phyloP scores from a whole-genome alignment of 35 echinoderm and acorn worm genomes.

The Diadema setosum region DNA sequence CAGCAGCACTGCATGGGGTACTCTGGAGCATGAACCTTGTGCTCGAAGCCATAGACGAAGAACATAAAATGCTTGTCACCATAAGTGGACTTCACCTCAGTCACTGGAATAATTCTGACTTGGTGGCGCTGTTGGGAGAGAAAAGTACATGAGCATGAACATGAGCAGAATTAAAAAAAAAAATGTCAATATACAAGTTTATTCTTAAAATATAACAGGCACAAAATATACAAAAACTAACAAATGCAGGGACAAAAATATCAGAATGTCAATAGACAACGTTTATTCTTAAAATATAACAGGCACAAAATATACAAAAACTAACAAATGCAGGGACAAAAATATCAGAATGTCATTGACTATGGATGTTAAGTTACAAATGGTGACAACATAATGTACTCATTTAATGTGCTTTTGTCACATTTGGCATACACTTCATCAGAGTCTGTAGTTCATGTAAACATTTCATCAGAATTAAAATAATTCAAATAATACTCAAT shows the following conservation, averaged over 20 bases:
- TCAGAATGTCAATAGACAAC: neutral
- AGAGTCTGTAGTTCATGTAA: too few relatives aligned
- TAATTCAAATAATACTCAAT: too few relatives aligned
- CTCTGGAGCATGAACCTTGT: slow-evolving; percentile 90
- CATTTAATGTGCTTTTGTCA: too few relatives aligned
- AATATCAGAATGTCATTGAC: neutral
- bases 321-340: neutral
- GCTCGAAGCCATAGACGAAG: slow-evolving; percentile 91
- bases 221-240: neutral
- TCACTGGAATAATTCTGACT: slow-evolving; percentile 79
- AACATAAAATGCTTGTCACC: slow-evolving; percentile 42
- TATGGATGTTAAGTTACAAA: neutral
- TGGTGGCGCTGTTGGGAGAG: slow-evolving; percentile 75
- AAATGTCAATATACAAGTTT: neutral
- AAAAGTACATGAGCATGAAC: neutral
- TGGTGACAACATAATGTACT: neutral
- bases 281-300: neutral
- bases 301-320: neutral
- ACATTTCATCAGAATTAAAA: too few relatives aligned
- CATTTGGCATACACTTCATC: too few relatives aligned
- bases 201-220: neutral
- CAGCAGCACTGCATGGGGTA: slow-evolving; percentile 95
- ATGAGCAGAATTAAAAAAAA: too few relatives aligned
- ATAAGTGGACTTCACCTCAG: slow-evolving; percentile 46
- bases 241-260: neutral